Base-by-base conservation (phyloP, 2,113 vertebrate genomes). In the Brienomyrus longianalis region DNA sequence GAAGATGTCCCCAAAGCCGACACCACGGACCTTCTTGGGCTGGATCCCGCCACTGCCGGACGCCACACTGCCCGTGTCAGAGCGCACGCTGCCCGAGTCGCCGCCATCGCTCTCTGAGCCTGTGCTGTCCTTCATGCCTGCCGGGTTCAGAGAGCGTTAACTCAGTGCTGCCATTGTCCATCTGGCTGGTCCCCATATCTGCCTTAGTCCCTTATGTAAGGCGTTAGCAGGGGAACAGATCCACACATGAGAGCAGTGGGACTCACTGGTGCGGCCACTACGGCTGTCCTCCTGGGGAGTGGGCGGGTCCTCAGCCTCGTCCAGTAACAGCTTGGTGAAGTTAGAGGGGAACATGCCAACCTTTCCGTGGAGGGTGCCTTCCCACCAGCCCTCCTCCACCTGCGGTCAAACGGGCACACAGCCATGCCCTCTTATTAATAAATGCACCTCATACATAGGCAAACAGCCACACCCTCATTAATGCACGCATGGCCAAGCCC, bases 381-480 rank as follows among this genome's bases (percentile, higher is more conserved):
- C 98, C 98, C 98, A 99, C 98, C 98, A 99, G 93, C 98, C 98
- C 93, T 99, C 98, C 92, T 99, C 98, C 83, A 99, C 98, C 98
- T 99, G 94, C 45, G 89, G 62, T 66, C n/a, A 66, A n/a, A 66
- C 0, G 88, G 1, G n/a, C 47, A 86, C 11, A 56, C 27, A 50
- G 15, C 88, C 8, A 77, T 10, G 17, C 74, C 52, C 45, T 43
- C 2, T 80, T 47, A 15, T 9, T 85, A 84, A 83, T 86, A 88
- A 86, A 90, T 47, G 91, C 23, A 91, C 86, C 56, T 23, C 21
- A 23, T 6, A 56, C 17, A 92, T 39, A 88, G 3, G 62, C 3
- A 84, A 47, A n/a, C 39, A 1, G 59, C 27, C 89, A 8, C 47
- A 7, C 48, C 35, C 27, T 83, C 35, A 83, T 48, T 35, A 23